Percentiles rank a stretch among this genome's conserved stretches.
Conservation (phyloP, 2,888 invertebrate genomes). For the Clivina fossor region DNA sequence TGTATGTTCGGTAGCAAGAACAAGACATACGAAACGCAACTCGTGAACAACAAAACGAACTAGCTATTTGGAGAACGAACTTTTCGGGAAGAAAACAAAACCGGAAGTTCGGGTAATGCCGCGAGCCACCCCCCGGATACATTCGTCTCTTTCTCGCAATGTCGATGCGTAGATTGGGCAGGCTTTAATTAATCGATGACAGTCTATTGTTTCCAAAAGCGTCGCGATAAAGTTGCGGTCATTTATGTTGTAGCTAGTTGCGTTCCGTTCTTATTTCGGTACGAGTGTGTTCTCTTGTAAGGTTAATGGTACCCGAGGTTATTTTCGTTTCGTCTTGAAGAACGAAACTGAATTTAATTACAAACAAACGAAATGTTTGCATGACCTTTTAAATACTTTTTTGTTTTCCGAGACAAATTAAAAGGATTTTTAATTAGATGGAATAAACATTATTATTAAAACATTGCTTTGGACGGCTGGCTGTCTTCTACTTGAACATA, state of each 20-base stretch:
- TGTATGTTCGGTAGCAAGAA: slow-evolving; percentile 14
- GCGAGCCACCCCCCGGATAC: not conserved
- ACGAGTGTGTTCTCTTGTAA: too few species aligned
- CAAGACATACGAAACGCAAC: slow-evolving; percentile 13
- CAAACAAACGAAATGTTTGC: not conserved
- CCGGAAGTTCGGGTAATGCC: too few species aligned
- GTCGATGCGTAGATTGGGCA: not conserved
- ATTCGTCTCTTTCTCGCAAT: slow-evolving; percentile 3
- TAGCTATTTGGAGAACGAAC: slow-evolving; percentile 28
- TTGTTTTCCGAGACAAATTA: not conserved
- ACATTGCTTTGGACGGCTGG: too few species aligned
- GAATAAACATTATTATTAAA: slow-evolving; percentile 8
- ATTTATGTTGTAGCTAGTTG: too few species aligned
- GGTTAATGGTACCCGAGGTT: too few species aligned
- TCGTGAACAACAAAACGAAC: slow-evolving; percentile 30
- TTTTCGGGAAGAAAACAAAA: too few species aligned
- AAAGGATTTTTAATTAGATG: slow-evolving; percentile 8
- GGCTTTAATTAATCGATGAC: not conserved
- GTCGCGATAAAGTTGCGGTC: too few species aligned
- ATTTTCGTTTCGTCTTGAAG: too few species aligned
- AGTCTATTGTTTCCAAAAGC: too few species aligned
- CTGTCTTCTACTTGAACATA: too few species aligned
- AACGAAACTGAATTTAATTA: slow-evolving; percentile 6
- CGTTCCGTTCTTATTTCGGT: too few species aligned
- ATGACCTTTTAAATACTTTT: not conserved